These are phyloP conservation scores for Dromiciops gliroides DNA, from an alignment of 2,113 vertebrate genomes.

Conservation along the genomic window DNA sequence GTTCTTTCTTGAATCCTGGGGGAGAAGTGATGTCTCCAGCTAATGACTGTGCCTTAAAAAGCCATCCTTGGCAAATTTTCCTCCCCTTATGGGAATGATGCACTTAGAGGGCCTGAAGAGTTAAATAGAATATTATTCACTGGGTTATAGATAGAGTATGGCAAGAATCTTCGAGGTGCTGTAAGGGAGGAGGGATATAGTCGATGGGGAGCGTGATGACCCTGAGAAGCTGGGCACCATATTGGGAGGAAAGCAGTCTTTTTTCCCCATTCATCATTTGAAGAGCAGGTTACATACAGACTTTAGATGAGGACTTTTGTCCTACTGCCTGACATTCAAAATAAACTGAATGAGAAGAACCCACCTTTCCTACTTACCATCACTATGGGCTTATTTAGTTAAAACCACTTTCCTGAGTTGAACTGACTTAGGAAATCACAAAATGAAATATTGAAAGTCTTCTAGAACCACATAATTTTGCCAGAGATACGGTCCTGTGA, in stretches of 20 bases:
- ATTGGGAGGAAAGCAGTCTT: not conserved
- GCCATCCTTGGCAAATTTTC: conserved; percentile 40
- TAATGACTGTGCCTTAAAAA: conserved; percentile 52
- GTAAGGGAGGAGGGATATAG: not conserved
- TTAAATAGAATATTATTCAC: conserved; percentile 48
- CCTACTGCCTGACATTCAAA: not conserved
- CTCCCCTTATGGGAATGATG: conserved; percentile 31
- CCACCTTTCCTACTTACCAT: not conserved
- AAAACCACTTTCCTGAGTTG: conserved; percentile 15
- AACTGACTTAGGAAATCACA: not conserved
- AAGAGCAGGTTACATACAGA: not conserved
- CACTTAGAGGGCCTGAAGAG: conserved; percentile 19
- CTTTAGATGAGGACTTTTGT: not conserved
- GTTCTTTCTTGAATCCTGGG: conserved; percentile 35
- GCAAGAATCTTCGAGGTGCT: not conserved
- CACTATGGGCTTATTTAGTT: not conserved
- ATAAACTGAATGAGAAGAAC: not conserved
- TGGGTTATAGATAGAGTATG: not conserved
- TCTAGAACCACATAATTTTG: not conserved
- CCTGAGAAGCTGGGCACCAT: not conserved
- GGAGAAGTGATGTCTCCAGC: conserved; percentile 26
- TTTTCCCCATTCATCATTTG: not conserved
- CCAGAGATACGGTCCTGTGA: not conserved
- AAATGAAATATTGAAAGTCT: not conserved
- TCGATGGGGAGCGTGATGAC: not conserved